Evolutionary conservation across 2,797 vertebrate species (phyloP).

Genomic region (Catharus ustulatus): DNA sequence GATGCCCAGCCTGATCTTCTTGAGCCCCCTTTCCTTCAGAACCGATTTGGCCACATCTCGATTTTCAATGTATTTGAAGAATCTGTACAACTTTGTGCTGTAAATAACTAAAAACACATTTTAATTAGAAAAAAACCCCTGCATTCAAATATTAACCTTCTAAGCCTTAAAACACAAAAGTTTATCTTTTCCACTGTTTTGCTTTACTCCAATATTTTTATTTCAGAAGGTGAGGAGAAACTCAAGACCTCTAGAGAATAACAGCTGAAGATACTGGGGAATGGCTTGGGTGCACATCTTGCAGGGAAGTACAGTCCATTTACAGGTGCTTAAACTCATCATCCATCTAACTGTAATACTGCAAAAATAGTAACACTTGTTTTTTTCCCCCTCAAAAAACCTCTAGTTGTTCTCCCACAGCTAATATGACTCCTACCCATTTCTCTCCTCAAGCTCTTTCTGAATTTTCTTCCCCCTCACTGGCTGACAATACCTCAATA

Average conservation of each 20-base stretch:
- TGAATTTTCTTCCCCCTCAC: background rate
- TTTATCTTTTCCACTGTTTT: background rate
- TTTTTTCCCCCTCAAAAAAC: accelerated
- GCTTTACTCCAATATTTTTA: background rate
- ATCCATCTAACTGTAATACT: background rate
- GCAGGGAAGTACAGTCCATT: background rate
- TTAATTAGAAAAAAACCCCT: background rate
- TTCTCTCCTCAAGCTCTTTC: background rate
- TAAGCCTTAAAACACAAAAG: background rate
- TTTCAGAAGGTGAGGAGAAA: background rate
- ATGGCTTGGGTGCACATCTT: background rate
- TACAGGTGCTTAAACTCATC: background rate
- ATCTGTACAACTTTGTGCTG: conserved; percentile 98
- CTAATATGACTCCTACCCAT: background rate
- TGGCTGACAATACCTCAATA: background rate
- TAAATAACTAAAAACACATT: conserved; percentile 89
- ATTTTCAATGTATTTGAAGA: conserved; percentile 99
- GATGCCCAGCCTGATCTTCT: conserved; percentile 97
- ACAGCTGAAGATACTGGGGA: background rate
- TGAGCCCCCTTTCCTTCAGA: conserved; percentile 95
- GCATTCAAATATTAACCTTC: background rate
- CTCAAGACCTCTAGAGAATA: background rate
- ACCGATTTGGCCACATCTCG: conserved; percentile 98
- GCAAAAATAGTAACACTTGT: background rate
- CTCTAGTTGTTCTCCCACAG: background rate